Base-by-base conservation (phyloP, 2,797 vertebrate species). In the Acanthiza pusilla region DNA sequence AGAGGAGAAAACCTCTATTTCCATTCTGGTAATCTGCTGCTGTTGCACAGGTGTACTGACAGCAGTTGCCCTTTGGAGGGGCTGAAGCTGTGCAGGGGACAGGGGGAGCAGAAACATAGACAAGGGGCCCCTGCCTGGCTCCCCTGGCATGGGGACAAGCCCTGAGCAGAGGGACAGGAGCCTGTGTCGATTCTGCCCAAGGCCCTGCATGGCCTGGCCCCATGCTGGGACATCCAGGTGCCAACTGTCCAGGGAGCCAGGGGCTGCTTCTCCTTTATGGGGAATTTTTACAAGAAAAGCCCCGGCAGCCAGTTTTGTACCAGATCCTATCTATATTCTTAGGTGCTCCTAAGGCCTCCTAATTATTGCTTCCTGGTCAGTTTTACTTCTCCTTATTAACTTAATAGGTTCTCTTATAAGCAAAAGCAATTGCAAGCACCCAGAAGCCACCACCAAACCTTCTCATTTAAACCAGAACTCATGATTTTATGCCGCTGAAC, bases 311-410 rank as follows among this genome's bases (percentile, higher is more conserved):
- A 4, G 0, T 82, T 89, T 62, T 79, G 27, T 81, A 54, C 85
- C 95, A 93, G 93, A 96, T 74, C 82, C 68, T 5, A 1, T 54
- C 75, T 93, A 36, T 88, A 85, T 74, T 86, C 47, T 43, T 86
- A 88, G 58, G 73, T 89, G 72, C 45, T 94, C 89, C 75, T 92
- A 79, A 92, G 85, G 94, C 93, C 54, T 88, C 79, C 58, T 57
- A 78, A 55, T 96, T 91, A 96, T 70, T 94, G 70, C 92, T 96
- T 94, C 89, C 93, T 91, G 92, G 88, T 91, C 3, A 1, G 29
- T 92, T 95, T 88, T 83, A 89, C 54, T 88, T 94, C 51, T 93
- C n/a, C 80, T 88, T 88, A 71, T 94, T 95, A 96, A 96, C 25
- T 89, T 95, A 82, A 91, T 82, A 87, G 48, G 36, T 89, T 93